These are phyloP conservation scores for Entelurus aequoreus DNA, from an alignment of 2,113 vertebrate species.

Conservation along the genomic window DNA sequence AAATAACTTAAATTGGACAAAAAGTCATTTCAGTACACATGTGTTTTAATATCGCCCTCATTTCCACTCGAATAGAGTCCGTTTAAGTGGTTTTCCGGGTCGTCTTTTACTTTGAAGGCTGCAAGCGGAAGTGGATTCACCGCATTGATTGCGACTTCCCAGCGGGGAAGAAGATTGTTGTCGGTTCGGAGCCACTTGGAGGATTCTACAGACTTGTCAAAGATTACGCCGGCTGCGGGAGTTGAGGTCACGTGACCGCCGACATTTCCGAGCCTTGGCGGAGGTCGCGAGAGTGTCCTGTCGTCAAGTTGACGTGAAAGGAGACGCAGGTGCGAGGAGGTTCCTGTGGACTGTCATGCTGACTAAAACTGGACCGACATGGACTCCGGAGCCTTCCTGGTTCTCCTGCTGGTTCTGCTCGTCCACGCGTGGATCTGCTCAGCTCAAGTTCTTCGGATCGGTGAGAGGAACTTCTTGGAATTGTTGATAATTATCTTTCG, in stretches of 20 bases:
- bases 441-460: constrained; percentile 8
- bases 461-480: neutral
- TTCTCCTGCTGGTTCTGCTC: neutral
- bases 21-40: too few species aligned
- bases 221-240: constrained; percentile 1
- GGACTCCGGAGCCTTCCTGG: neutral
- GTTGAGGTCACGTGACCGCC: neutral
- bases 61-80: too few species aligned
- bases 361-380: neutral
- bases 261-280: neutral
- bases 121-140: neutral
- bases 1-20: too few species aligned
- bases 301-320: neutral
- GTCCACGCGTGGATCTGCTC: neutral
- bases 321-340: neutral
- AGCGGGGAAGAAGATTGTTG: neutral
- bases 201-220: neutral
- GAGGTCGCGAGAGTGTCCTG: neutral
- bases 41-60: too few species aligned
- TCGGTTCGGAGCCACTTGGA: neutral
- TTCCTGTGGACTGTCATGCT: neutral
- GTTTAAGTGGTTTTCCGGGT: neutral
- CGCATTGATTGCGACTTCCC: neutral
- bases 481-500: too few species aligned
- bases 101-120: neutral